These are phyloP conservation scores for Cynopterus sphinx DNA, from an alignment of 2,797 vertebrate species.

Conservation along the genomic window DNA sequence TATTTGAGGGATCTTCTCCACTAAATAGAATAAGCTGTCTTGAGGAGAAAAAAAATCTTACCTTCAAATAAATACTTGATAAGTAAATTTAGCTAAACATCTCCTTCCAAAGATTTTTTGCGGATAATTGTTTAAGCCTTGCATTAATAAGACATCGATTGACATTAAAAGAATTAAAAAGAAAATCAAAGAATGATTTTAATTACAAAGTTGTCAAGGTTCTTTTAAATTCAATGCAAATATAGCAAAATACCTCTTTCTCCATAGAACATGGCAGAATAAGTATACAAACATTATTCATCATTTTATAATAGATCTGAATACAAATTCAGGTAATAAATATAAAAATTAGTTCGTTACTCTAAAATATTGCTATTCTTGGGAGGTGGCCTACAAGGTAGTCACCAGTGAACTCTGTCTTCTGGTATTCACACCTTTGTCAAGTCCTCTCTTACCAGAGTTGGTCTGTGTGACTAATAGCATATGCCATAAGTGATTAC, in stretches of 20 bases:
- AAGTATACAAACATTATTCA: neutral
- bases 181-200: slow-evolving; percentile 17
- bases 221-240: slow-evolving; percentile 43
- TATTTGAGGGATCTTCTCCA: neutral
- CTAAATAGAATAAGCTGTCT: neutral
- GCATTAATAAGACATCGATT: slow-evolving; percentile 44
- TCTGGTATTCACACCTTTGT: neutral
- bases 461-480: neutral
- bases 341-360: neutral
- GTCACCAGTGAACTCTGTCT: neutral
- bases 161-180: slow-evolving; percentile 33
- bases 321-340: neutral
- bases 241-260: slow-evolving; percentile 29
- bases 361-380: slow-evolving; percentile 35
- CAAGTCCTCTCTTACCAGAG: neutral
- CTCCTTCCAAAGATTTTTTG: slow-evolving; percentile 31
- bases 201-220: neutral
- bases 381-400: neutral
- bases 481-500: neutral
- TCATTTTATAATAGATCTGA: slow-evolving; percentile 18
- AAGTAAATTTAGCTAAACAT: slow-evolving; percentile 41
- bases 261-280: slow-evolving; percentile 29
- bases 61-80: slow-evolving; percentile 23
- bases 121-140: slow-evolving; percentile 26
- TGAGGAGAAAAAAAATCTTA: neutral